These are phyloP conservation scores for Anarhynchus alexandrinus DNA, from an alignment of 2,113 vertebrate species.

Conservation along the genomic window DNA sequence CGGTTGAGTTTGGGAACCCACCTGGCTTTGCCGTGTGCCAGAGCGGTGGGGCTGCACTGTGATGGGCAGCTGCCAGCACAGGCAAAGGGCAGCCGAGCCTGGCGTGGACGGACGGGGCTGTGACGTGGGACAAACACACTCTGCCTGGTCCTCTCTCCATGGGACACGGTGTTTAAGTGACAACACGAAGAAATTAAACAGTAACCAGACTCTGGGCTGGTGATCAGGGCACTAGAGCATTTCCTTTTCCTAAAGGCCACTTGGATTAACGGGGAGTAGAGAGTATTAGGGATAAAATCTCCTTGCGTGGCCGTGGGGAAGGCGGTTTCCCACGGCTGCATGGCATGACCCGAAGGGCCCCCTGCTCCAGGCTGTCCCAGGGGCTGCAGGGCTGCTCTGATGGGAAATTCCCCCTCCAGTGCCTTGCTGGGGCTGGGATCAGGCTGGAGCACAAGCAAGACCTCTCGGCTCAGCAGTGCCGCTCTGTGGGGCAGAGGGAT, in stretches of 20 bases:
- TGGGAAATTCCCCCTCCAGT: background rate
- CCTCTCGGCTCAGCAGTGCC: accelerated
- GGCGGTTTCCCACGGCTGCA: accelerated
- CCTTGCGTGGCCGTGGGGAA: background rate
- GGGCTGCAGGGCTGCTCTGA: background rate
- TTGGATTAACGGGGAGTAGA: background rate
- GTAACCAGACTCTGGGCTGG: background rate
- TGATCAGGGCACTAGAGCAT: background rate
- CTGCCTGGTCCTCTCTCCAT: background rate
- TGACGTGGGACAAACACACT: background rate
- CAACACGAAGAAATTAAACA: background rate
- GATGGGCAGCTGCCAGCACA: background rate
- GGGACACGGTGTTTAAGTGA: background rate
- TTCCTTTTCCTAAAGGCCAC: background rate
- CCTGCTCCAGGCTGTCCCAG: background rate
- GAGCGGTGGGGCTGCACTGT: background rate
- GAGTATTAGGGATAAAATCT: background rate
- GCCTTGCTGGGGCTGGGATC: background rate
- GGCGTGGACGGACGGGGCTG: accelerated
- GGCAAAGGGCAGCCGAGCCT: background rate
- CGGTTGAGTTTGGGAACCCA: accelerated
- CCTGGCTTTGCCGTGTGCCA: accelerated
- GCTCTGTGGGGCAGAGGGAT: accelerated
- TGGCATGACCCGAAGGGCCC: accelerated
- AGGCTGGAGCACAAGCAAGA: background rate